Conservation (phyloP, 2,797 vertebrate genomes). For the Thamnophis elegans region DNA sequence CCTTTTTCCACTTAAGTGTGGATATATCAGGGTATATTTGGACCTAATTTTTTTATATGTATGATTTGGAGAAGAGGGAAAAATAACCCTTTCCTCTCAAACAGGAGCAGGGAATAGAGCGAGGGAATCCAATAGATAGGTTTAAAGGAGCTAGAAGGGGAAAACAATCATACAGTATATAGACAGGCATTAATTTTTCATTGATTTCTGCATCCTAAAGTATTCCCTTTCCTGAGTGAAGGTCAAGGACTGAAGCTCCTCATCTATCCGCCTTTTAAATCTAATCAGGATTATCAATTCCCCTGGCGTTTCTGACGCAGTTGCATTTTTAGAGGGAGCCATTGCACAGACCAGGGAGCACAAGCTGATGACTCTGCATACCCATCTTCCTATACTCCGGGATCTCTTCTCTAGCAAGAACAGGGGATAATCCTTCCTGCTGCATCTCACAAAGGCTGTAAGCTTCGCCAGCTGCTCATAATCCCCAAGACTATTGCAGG, state of each 20-base stretch:
- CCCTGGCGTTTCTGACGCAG: neutral
- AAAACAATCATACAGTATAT: neutral
- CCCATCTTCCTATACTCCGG: neutral
- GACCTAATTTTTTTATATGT: neutral
- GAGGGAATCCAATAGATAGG: neutral
- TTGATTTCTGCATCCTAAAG: neutral
- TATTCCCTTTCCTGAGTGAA: neutral
- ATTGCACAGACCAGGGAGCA: neutral
- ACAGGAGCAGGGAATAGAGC: neutral
- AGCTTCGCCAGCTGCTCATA: neutral
- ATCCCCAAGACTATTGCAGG: neutral
- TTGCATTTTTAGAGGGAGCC: slow-evolving; percentile 13
- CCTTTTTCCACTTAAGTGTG: neutral
- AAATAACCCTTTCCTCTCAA: neutral
- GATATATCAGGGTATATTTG: neutral
- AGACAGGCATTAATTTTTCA: neutral
- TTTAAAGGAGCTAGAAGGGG: neutral
- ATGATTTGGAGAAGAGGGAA: neutral
- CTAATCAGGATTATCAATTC: neutral
- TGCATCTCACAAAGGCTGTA: neutral
- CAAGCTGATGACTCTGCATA: neutral
- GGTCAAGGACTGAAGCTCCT: neutral
- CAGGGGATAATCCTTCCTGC: neutral
- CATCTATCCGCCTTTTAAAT: neutral
- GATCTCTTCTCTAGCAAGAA: neutral